Evolutionary conservation across 2,888 invertebrate genomes (phyloP), one percentile per base, ranked within the genome.

Genomic region (Macropis europaea): DNA sequence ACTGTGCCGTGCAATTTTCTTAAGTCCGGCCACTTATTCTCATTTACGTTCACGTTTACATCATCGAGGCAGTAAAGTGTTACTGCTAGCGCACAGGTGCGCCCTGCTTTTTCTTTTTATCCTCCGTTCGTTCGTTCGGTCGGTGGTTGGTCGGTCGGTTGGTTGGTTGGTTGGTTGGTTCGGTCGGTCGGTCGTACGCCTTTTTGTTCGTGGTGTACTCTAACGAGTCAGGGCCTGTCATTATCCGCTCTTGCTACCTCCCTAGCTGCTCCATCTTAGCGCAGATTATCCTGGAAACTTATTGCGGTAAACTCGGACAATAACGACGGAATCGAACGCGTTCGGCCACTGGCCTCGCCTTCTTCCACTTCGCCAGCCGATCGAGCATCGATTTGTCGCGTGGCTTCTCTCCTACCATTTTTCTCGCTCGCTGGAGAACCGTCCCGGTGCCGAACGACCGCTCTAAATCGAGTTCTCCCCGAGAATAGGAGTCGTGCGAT

Each of bases 1-100:
- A 52, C 57, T 57, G 59, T 64, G 60, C 73, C 56, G 28, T 80
- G 88, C 85, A 89, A 88, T 88, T 86, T 87, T 85, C 87, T 83
- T 73, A 82, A 85, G 83, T 84, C 86, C 84, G 75, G 79, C 85
- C 85, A 85, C 86, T 87, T 85, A 87, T 87, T 86, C 84, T 87
- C 87, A 86, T 87, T 88, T 86, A 87, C 86, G 87, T 88, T 88
- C 84, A 77, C 85, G 88, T 89, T 89, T 88, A 87, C 88, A 88
- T 89, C 88, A 89, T 88, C 87, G 85, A 79, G 82, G 86, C 76
- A 86, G 86, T 88, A 86, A 88, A 88, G 85, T 86, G 87, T 87
- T 89, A 86, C 87, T 83, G 84, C 82, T 82, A 77, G 84, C 26
- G 81, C 85, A 86, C 88, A 89, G 87, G 88, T 88, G 89, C 86